These are phyloP conservation scores for Panurus biarmicus DNA, from an alignment of 2,113 vertebrate genomes.

Conservation along the genomic window DNA sequence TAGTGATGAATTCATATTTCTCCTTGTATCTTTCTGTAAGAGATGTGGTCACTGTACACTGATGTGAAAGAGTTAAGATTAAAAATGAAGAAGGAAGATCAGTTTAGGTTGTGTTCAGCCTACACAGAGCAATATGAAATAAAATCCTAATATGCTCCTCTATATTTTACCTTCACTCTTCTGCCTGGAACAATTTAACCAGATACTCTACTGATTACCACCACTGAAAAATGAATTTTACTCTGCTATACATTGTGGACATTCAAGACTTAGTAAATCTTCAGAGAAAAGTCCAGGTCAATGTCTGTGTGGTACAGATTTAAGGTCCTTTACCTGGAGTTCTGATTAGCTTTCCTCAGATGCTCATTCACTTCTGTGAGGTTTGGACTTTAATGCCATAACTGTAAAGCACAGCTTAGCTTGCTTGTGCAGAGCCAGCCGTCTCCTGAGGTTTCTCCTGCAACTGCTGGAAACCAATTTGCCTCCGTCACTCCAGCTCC, in stretches of 20 bases:
- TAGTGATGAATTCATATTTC: not conserved
- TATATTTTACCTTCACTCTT: constrained; percentile 32
- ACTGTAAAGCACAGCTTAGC: constrained; percentile 60
- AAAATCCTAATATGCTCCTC: not conserved
- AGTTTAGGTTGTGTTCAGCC: not conserved
- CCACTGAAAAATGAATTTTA: constrained; percentile 35
- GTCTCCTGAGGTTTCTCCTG: constrained; percentile 58
- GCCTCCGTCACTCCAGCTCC: constrained; percentile 40
- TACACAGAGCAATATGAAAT: constrained; percentile 8
- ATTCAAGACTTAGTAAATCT: constrained; percentile 43
- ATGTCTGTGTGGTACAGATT: constrained; percentile 45
- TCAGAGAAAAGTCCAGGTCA: constrained; percentile 20
- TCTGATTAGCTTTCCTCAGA: constrained; percentile 63
- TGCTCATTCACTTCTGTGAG: constrained; percentile 57
- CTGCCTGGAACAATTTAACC: constrained; percentile 45
- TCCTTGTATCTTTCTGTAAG: not conserved
- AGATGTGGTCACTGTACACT: not conserved
- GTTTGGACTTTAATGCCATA: constrained; percentile 53
- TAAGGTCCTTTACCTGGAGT: constrained; percentile 52
- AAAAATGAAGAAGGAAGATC: constrained; percentile 1
- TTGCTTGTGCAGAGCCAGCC: constrained; percentile 33
- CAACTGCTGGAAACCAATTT: constrained; percentile 62
- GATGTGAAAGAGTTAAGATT: constrained; percentile 15
- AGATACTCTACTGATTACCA: constrained; percentile 43
- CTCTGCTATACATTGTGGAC: constrained; percentile 6